Percentiles rank a stretch among this genome's conserved stretches.
Evolutionary conservation across 1,140 invertebrate genomes (phyloP).

Genomic region (Paraescarpia echinospica): DNA sequence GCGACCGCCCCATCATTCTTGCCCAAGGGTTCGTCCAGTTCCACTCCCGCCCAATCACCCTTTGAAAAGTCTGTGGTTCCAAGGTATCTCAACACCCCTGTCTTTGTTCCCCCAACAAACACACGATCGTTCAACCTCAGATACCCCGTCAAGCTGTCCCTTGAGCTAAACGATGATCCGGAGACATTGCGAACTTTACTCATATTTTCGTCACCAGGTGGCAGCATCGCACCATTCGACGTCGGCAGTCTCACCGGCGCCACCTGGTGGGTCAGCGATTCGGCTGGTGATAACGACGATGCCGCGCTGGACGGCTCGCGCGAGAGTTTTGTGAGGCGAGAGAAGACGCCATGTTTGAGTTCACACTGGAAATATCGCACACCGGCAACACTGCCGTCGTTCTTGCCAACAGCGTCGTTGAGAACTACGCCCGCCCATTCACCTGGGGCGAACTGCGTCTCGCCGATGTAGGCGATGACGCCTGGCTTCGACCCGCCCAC

Average conservation of each 20-base stretch:
- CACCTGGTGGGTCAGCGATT: conserved; percentile 16
- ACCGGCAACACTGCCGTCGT: conserved; percentile 60
- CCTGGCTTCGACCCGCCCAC: conserved; percentile 94
- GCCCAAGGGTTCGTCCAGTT: conserved; percentile 59
- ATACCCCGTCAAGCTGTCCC: neutral
- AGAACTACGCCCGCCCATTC: conserved; percentile 59
- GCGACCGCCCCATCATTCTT: conserved; percentile 65
- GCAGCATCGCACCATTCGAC: conserved; percentile 8
- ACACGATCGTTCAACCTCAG: conserved; percentile 86
- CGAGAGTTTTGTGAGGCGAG: conserved; percentile 83
- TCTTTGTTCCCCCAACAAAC: conserved; percentile 84
- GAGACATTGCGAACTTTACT: conserved; percentile 30
- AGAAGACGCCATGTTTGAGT: conserved; percentile 90
- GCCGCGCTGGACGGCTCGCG: conserved; percentile 54
- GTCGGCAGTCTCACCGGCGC: neutral
- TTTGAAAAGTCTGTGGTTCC: conserved; percentile 63
- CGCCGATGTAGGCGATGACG: conserved; percentile 95
- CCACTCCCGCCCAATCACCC: conserved; percentile 63
- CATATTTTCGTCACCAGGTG: conserved; percentile 10
- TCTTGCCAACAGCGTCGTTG: conserved; percentile 58
- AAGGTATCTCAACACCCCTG: conserved; percentile 58
- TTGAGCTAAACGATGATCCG: conserved; percentile 20
- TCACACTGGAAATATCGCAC: conserved; percentile 77
- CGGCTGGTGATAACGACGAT: conserved; percentile 12
- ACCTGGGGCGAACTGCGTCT: conserved; percentile 68